Evolutionary conservation across 2,113 vertebrate species (phyloP), one percentile per base, ranked within the genome.

Genomic region (Cyprinodon variegatus): DNA sequence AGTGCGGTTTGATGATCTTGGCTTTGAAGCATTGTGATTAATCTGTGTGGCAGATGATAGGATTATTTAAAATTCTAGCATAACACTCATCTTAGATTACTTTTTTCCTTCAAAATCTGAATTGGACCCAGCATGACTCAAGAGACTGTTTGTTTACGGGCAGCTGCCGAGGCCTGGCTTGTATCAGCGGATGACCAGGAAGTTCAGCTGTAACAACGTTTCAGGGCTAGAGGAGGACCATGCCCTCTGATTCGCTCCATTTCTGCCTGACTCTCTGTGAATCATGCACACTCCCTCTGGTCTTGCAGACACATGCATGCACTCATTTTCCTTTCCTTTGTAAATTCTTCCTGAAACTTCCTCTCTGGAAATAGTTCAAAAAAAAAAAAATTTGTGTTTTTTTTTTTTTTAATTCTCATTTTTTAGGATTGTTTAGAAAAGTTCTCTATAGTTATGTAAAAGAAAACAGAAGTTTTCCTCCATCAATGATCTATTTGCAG

Each of bases 241-340:
- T 85, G 83, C 74, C 75, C 82, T 85, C 82, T 88, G 89, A 89
- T 86, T 91, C 83, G 89, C 78, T 81, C 63, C 0, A 62, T 77
- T 67, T 61, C 60, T 74, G 69, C 61, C 48, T 65, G 61, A 73
- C 75, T 72, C 65, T 79, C 53, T 83, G 66, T 88, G 86, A 87
- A 86, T 86, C 78, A 87, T 83, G 61, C 66, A 75, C 65, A 20
- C 64, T 53, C 76, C 73, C 41, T 73, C 70, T 72, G 78, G 69
- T 68, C 65, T 62, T 37, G 41, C 64, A 68, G 59, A 67, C 29
- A 43, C 74, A 72, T 50, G 41, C 37, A 72, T 53, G 65, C 46
- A 76, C 38, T 61, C 64, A 61, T 65, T 53, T 66, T 70, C 48
- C 17, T 69, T 69, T 69, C 39, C 66, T 78, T 8, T 60, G 48